These are phyloP conservation scores for Drosophila trapezifrons DNA, from an alignment of 1,140 invertebrate species.

Conservation along the genomic window DNA sequence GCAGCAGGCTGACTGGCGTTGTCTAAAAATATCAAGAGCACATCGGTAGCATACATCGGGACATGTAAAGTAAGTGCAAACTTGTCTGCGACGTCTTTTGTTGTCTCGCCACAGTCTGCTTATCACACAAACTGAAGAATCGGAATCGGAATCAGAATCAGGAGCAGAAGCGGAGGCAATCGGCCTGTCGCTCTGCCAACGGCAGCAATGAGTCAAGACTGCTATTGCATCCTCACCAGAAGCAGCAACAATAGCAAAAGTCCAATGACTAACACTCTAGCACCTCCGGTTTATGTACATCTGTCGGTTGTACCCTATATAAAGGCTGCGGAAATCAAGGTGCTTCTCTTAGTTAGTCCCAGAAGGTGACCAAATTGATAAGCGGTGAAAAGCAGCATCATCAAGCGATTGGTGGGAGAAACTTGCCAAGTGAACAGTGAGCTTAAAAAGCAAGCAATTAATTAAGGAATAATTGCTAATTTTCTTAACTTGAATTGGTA, in stretches of 20 bases:
- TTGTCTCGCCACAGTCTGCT: slow-evolving; percentile 81
- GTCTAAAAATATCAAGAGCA: slow-evolving; percentile 67
- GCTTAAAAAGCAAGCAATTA: too few species aligned
- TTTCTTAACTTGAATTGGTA: too few species aligned
- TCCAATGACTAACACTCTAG: slow-evolving; percentile 73
- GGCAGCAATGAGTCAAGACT: slow-evolving; percentile 29
- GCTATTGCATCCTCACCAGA: slow-evolving; percentile 14
- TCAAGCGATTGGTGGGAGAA: neutral
- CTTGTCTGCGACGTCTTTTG: slow-evolving; percentile 76
- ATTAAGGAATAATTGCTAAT: too few species aligned
- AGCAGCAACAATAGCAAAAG: slow-evolving; percentile 29
- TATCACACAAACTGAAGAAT: slow-evolving; percentile 48
- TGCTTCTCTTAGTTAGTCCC: slow-evolving; percentile 20
- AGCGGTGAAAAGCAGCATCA: neutral
- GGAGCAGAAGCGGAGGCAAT: slow-evolving; percentile 5
- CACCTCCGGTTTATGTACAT: slow-evolving; percentile 48
- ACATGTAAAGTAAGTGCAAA: slow-evolving; percentile 71
- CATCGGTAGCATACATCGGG: slow-evolving; percentile 19
- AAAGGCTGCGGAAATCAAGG: slow-evolving; percentile 18
- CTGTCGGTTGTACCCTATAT: slow-evolving; percentile 22
- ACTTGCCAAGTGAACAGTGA: neutral
- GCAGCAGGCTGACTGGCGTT: slow-evolving; percentile 43
- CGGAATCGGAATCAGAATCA: slow-evolving; percentile 15
- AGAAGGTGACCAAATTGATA: slow-evolving; percentile 27
- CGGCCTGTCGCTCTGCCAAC: slow-evolving; percentile 22